Conservation (phyloP, 2,113 vertebrate genomes). For the Anguilla japonica region DNA sequence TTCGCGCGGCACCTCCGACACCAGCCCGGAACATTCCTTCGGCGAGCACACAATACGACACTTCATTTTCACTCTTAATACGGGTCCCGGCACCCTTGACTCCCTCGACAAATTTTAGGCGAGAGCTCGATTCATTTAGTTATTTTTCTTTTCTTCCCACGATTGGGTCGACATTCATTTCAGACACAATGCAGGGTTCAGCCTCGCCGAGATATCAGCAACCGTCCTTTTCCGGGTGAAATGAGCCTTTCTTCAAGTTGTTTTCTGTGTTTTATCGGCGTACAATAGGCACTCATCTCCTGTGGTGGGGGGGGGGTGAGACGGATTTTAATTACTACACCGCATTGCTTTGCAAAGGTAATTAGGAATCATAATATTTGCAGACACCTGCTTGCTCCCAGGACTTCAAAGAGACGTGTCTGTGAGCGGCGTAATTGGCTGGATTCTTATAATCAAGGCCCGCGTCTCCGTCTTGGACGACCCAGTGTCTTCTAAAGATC, state of each 20-base stretch:
- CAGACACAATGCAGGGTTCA: background rate
- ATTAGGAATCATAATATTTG: conserved; percentile 18
- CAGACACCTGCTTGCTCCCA: background rate
- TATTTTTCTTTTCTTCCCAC: background rate
- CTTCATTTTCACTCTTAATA: background rate
- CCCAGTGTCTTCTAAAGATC: background rate
- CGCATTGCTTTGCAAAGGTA: background rate
- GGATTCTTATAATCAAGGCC: background rate
- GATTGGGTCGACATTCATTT: background rate
- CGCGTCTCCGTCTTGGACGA: background rate
- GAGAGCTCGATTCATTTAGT: background rate
- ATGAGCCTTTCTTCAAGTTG: background rate
- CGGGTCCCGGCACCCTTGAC: background rate
- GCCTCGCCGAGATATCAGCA: no score
- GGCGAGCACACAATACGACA: background rate
- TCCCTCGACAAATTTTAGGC: background rate
- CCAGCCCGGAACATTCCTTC: background rate
- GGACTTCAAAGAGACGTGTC: background rate
- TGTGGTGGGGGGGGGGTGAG: background rate
- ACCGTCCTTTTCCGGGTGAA: no score
- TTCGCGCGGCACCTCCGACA: background rate
- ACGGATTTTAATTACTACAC: conserved; percentile 3
- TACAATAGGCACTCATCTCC: conserved; percentile 15
- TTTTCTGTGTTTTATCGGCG: background rate
- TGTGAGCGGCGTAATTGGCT: conserved; percentile 12